Conservation (phyloP, 2,888 invertebrate genomes). For the Hetaerina titia region DNA sequence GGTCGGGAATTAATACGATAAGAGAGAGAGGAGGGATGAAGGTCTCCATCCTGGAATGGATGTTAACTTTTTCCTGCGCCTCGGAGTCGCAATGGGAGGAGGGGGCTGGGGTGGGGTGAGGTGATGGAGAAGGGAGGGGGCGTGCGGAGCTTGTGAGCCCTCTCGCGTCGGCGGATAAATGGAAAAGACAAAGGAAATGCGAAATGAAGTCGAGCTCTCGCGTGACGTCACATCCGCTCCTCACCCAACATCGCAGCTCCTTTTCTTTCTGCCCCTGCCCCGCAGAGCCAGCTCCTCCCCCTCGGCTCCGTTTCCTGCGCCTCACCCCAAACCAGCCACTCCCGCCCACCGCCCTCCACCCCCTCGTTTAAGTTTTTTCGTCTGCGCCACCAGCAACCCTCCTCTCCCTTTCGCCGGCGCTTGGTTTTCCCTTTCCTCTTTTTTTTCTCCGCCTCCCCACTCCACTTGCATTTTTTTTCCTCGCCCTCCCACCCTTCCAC, state of each 20-base stretch:
- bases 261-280: not conserved
- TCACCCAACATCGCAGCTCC: not conserved
- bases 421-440: not conserved
- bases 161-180: not conserved
- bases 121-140: not conserved
- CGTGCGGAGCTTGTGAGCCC: not conserved
- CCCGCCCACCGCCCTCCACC: not conserved
- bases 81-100: too few species aligned
- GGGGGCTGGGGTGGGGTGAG: too few species aligned
- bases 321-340: not conserved
- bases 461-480: not conserved
- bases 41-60: not conserved
- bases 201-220: not conserved
- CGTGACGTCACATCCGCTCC: slow-evolving; percentile 51
- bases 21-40: not conserved
- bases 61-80: not conserved
- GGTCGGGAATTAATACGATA: slow-evolving; percentile 3
- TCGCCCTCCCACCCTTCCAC: not conserved
- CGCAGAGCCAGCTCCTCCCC: not conserved
- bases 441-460: not conserved
- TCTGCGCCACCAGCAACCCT: not conserved
- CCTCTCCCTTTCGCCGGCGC: not conserved
- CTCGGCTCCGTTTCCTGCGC: not conserved
- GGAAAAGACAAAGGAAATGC: slow-evolving; percentile 56
- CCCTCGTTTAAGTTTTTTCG: not conserved